Base-by-base conservation (phyloP, 2,797 vertebrate species). In the Lagocephalus sceleratus region DNA sequence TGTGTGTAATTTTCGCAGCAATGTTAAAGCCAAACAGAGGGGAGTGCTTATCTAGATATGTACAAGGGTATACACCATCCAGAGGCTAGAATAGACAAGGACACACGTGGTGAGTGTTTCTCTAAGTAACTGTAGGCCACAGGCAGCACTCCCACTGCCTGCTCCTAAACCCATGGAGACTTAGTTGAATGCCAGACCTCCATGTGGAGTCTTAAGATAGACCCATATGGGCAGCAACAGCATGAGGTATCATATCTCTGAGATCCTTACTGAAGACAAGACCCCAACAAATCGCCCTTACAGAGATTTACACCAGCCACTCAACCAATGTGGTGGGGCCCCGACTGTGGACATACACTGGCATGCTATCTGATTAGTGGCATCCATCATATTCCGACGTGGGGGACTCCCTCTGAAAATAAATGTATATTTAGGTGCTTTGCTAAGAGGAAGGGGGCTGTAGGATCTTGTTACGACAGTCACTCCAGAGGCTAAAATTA, bases 401-500 rank as follows among this genome's bases (percentile, higher is more conserved):
- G 83, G 84, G 79, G 83, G 76, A 85, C 85, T 85, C 86, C 88
- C 79, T 86, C 82, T 59, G 71, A 86, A 87, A 85, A 87, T 87
- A 88, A 87, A 85, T 81, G 79, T 84, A 85, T 85, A 85, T 85
- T 88, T 87, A 88, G 79, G 81, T 82, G 73, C 47, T 78, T 63
- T n/a, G 55, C 72, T 70, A 68, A 50, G 68, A 71, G 57, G 74
- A 68, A 73, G 38, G 61, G 58, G 58, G 51, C 47, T 25, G 66
- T 48, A 57, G 66, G 72, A 87, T 93, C 87, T 78, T 63, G 85
- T 92, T 94, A 87, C 89, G 57, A 81, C 80, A 80, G 82, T 60
- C 84, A 78, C 85, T 87, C 83, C 66, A 71, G 79, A 81, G 82
- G 78, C 87, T 92, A 89, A 93, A 92, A 92, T 90, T 83, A 90